Conservation (phyloP, 2,888 invertebrate genomes). For the Strigamia transsilvanica region DNA sequence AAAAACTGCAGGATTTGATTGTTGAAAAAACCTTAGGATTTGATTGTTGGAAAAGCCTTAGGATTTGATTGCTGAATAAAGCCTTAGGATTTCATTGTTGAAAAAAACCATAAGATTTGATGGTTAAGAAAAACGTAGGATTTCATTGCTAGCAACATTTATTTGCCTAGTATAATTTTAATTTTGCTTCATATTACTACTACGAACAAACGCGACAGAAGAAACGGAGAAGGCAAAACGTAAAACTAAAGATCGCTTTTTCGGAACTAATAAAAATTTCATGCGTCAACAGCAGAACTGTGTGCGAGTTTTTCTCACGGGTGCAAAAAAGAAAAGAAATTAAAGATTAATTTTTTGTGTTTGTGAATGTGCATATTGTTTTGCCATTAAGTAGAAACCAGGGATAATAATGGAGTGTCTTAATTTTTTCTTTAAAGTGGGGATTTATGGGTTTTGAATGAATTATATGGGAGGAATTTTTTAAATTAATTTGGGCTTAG, state of each 20-base stretch:
- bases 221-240: too few species aligned
- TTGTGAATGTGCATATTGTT: conserved; percentile 4
- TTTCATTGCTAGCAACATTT: too few species aligned
- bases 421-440: not conserved
- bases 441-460: not conserved
- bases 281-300: conserved; percentile 5
- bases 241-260: not conserved
- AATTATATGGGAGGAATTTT: not conserved
- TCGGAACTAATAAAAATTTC: not conserved
- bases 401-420: not conserved
- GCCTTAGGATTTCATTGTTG: too few species aligned
- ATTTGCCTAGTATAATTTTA: too few species aligned
- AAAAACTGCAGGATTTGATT: too few species aligned
- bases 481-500: conserved; percentile 16
- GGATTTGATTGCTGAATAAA: too few species aligned
- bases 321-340: not conserved
- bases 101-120: too few species aligned
- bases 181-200: too few species aligned
- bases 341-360: conserved; percentile 1
- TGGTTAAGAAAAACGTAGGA: too few species aligned
- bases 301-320: not conserved
- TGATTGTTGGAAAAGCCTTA: too few species aligned
- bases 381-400: conserved; percentile 1
- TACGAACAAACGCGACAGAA: too few species aligned
- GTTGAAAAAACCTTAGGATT: too few species aligned